phyloP scores from a whole-genome alignment of 2,888 invertebrate species.

The Dicycla oo region DNA sequence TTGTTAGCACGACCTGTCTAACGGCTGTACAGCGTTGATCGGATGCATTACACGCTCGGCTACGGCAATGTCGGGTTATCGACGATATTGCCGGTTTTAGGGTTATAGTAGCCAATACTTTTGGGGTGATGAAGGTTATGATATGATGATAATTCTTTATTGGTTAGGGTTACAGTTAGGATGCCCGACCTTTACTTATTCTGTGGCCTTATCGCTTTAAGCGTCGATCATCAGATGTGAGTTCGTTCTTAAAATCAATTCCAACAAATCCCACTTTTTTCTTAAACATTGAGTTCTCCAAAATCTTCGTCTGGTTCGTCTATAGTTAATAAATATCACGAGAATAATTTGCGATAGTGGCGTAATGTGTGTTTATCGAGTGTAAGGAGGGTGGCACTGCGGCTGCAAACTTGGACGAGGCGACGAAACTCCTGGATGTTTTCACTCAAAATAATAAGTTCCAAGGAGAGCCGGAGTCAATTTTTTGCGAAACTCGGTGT shows the following conservation, averaged over 20 bases:
- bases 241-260: too few relatives aligned
- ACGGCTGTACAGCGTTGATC: constrained; percentile 61
- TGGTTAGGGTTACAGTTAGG: background rate
- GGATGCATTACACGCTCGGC: constrained; percentile 51
- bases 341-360: constrained; percentile 62
- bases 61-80: constrained; percentile 62
- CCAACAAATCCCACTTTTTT: background rate
- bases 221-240: too few relatives aligned
- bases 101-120: constrained; percentile 17
- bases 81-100: constrained; percentile 39
- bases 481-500: constrained; percentile 89
- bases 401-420: constrained; percentile 77
- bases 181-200: background rate
- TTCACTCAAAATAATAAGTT: constrained; percentile 90
- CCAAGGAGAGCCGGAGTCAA: constrained; percentile 79
- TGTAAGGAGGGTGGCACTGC: constrained; percentile 70
- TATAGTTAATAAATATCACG: constrained; percentile 20
- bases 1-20: constrained; percentile 70
- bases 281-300: background rate
- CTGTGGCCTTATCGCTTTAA: background rate
- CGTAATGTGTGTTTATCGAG: constrained; percentile 72
- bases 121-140: constrained; percentile 17
- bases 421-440: constrained; percentile 86
- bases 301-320: constrained; percentile 18
- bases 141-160: constrained; percentile 9